Percentiles rank a stretch among this genome's conserved stretches.
These are phyloP conservation scores for Ametastegia equiseti DNA, from an alignment of 2,888 invertebrate species.

Conservation along the genomic window DNA sequence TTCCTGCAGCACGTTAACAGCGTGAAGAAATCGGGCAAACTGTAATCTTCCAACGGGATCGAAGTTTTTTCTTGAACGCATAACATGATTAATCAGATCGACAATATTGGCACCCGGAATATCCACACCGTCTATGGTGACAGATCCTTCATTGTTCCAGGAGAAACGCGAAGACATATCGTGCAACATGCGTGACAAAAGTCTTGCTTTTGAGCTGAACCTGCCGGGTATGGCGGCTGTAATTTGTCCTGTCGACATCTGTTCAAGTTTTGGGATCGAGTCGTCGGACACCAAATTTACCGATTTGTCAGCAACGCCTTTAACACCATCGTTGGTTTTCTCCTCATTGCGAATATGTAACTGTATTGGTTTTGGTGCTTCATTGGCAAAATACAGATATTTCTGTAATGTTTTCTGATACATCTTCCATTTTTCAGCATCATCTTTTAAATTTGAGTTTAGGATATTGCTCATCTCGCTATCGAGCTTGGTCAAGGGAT, in stretches of 20 bases:
- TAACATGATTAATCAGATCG: conserved; percentile 51
- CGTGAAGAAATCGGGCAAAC: conserved; percentile 46
- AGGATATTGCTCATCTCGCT: conserved; percentile 20
- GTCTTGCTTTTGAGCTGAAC: not conserved
- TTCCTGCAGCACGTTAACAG: not conserved
- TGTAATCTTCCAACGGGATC: not conserved
- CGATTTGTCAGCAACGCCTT: not conserved
- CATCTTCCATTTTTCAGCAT: conserved; percentile 48
- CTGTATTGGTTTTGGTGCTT: not conserved
- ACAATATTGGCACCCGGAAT: conserved; percentile 50
- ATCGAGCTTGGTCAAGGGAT: conserved; percentile 13
- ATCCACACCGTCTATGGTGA: conserved; percentile 17
- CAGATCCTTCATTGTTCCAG: conserved; percentile 36
- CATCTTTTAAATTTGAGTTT: not conserved
- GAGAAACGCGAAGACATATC: not conserved
- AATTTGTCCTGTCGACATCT: too few species aligned
- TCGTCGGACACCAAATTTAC: too few species aligned
- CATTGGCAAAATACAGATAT: conserved; percentile 37
- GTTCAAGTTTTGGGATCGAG: too few species aligned
- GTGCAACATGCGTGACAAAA: not conserved
- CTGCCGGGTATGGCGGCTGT: not conserved
- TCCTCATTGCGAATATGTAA: not conserved
- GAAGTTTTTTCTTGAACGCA: conserved; percentile 41
- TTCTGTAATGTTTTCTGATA: conserved; percentile 48
- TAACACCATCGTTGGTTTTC: too few species aligned